Conservation (phyloP, 2,797 vertebrate genomes). For the Carduelis carduelis region DNA sequence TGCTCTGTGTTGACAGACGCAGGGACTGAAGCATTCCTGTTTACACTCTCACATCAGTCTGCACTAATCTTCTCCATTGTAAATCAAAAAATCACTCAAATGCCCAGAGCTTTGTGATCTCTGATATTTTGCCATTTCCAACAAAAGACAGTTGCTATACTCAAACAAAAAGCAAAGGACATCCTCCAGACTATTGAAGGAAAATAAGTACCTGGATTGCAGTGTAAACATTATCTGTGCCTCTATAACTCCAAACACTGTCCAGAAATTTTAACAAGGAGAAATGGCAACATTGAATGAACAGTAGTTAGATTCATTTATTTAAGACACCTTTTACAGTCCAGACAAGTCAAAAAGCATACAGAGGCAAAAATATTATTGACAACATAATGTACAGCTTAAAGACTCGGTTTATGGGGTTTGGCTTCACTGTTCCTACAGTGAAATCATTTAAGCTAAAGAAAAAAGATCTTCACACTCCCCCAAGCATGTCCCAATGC, state of each 20-base stretch:
- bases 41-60: neutral
- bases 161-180: neutral
- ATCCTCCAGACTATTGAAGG: neutral
- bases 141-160: neutral
- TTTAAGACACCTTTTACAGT: neutral
- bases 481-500: neutral
- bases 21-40: neutral
- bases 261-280: neutral
- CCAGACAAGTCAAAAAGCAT: neutral
- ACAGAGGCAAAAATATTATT: neutral
- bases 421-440: neutral
- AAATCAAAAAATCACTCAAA: neutral
- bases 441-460: neutral
- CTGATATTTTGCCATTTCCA: neutral
- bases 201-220: neutral
- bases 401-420: neutral
- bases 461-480: neutral
- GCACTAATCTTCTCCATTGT: neutral
- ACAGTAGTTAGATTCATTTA: neutral
- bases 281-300: neutral
- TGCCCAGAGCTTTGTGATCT: neutral
- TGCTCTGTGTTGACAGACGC: neutral
- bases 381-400: neutral
- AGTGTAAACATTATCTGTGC: neutral
- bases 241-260: neutral